Evolutionary conservation across 2,888 invertebrate genomes (phyloP).

Genomic region (Phanerotoma sp.): DNA sequence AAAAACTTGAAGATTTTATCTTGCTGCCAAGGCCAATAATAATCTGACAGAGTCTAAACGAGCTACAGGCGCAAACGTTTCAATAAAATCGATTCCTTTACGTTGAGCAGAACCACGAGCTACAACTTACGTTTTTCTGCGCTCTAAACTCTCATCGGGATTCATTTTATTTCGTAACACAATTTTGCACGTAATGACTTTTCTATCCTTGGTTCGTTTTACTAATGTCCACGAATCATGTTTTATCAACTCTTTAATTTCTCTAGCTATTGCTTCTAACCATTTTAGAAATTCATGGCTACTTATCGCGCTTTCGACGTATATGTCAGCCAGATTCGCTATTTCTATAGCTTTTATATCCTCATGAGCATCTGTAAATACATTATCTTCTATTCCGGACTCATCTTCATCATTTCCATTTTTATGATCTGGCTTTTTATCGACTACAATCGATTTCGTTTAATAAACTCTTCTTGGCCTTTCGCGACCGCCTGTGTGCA

Average conservation of each 20-base stretch:
- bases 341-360: constrained; percentile 7
- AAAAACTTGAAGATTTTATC: constrained; percentile 27
- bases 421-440: neutral
- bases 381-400: neutral
- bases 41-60: constrained; percentile 32
- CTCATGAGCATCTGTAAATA: neutral
- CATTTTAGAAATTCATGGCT: constrained; percentile 26
- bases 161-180: constrained; percentile 31
- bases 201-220: constrained; percentile 20
- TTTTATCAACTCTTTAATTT: constrained; percentile 30
- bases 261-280: constrained; percentile 30
- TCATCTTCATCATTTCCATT: neutral
- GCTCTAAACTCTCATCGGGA: constrained; percentile 28
- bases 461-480: constrained; percentile 7
- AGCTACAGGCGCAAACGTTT: constrained; percentile 34
- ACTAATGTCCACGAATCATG: constrained; percentile 37
- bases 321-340: constrained; percentile 18
- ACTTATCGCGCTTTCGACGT: constrained; percentile 19
- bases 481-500: neutral
- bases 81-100: constrained; percentile 32
- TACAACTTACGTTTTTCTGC: constrained; percentile 33
- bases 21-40: constrained; percentile 32
- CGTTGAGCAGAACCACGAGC: constrained; percentile 32
- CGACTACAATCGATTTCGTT: neutral
- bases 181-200: constrained; percentile 24